Conservation (phyloP, 1,140 invertebrate species). For the Dendrolimus punctatus region DNA sequence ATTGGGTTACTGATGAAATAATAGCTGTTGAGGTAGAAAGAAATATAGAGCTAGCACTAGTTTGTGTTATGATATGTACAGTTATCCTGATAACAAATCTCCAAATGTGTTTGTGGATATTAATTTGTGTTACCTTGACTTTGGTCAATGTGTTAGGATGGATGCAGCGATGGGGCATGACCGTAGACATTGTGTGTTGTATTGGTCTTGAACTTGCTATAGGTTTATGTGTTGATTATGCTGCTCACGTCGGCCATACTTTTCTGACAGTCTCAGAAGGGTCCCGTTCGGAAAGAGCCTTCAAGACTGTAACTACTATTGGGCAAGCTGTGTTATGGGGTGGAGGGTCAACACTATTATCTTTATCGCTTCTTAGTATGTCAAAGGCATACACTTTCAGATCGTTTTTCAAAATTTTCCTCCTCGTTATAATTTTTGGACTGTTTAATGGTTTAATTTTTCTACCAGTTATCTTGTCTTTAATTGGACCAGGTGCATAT, state of each 20-base stretch:
- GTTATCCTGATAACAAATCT: slow-evolving; percentile 86
- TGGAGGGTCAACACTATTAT: slow-evolving; percentile 84
- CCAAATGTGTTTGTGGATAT: slow-evolving; percentile 84
- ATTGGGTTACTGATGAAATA: slow-evolving; percentile 87
- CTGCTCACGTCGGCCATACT: slow-evolving; percentile 90
- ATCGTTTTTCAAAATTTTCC: slow-evolving; percentile 88
- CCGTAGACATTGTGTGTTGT: slow-evolving; percentile 89
- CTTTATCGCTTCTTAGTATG: slow-evolving; percentile 80
- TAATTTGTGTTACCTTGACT: slow-evolving; percentile 83
- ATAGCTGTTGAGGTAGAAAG: slow-evolving; percentile 83
- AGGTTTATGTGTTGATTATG: slow-evolving; percentile 91
- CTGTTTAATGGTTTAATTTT: slow-evolving; percentile 84
- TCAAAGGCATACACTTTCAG: slow-evolving; percentile 86
- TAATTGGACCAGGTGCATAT: slow-evolving; percentile 78
- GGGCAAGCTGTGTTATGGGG: slow-evolving; percentile 87
- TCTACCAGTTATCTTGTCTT: slow-evolving; percentile 81
- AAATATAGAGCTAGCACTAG: slow-evolving; percentile 84
- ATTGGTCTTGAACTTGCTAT: slow-evolving; percentile 89
- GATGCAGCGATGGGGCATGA: slow-evolving; percentile 86
- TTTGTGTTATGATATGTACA: slow-evolving; percentile 88
- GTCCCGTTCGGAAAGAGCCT: slow-evolving; percentile 74
- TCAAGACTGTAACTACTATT: slow-evolving; percentile 82
- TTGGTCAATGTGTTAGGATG: slow-evolving; percentile 87
- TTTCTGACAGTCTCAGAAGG: slow-evolving; percentile 76
- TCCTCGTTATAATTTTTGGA: slow-evolving; percentile 83